phyloP scores from a whole-genome alignment of 2,113 vertebrate genomes.

The Strix uralensis region DNA sequence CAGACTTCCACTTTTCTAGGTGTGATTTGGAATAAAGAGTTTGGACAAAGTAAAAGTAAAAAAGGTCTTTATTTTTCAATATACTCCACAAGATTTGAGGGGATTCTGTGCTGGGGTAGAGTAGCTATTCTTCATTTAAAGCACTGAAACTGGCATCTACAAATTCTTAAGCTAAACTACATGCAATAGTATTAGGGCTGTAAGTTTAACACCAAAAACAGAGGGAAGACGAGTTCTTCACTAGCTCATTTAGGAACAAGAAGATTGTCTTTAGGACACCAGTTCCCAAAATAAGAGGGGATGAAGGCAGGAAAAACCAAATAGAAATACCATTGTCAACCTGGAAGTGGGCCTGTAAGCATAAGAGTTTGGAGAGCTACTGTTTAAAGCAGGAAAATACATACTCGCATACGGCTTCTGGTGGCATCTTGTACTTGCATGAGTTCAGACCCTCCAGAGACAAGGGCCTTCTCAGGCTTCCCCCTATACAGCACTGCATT shows the following conservation, averaged over 20 bases:
- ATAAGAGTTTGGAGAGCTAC: neutral
- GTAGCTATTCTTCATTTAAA: neutral
- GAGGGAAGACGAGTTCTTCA: neutral
- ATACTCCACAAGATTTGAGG: neutral
- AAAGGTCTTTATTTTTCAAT: slow-evolving; percentile 3
- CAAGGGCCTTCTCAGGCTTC: neutral
- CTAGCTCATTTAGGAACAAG: neutral
- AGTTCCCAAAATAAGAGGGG: neutral
- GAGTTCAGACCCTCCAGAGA: neutral
- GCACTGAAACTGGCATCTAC: neutral
- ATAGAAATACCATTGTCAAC: neutral
- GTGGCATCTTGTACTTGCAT: accelerated
- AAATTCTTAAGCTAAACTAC: neutral
- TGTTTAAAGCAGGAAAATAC: neutral
- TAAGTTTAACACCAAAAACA: neutral
- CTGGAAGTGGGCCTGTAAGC: neutral
- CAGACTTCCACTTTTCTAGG: neutral
- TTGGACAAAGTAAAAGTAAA: neutral
- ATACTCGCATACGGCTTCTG: accelerated
- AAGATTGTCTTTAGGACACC: neutral
- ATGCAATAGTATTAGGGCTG: neutral
- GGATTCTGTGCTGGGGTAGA: neutral
- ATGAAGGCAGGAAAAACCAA: neutral
- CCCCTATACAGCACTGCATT: accelerated
- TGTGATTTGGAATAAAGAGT: neutral